Conservation (phyloP, 2,888 invertebrate genomes). For the Dryomyza anilis region DNA sequence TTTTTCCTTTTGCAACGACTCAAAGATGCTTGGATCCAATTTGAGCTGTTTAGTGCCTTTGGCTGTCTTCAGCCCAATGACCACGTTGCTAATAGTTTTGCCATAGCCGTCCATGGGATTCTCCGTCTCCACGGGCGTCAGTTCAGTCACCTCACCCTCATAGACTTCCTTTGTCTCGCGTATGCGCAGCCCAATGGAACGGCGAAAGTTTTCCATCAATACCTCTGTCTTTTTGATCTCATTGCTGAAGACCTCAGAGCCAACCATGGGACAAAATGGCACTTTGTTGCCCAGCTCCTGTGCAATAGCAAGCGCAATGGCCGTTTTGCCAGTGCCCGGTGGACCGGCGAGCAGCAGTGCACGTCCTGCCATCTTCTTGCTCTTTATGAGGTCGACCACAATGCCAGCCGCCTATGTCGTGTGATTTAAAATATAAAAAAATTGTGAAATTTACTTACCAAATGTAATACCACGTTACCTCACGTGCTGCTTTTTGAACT, state of each 20-base stretch:
- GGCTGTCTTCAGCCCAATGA: constrained; percentile 94
- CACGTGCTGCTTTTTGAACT: constrained; percentile 93
- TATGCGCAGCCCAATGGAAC: constrained; percentile 94
- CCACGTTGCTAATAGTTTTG: constrained; percentile 96
- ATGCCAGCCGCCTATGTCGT: constrained; percentile 95
- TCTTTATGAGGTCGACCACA: constrained; percentile 93
- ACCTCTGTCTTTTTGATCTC: constrained; percentile 99
- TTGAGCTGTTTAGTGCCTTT: constrained; percentile 98
- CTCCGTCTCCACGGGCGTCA: constrained; percentile 97
- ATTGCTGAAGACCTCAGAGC: constrained; percentile 93
- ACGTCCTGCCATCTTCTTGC: constrained; percentile 97
- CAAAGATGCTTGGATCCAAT: constrained; percentile 96
- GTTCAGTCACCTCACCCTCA: constrained; percentile 98
- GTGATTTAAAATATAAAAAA: no score
- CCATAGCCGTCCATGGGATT: constrained; percentile 97
- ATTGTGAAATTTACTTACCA: no score
- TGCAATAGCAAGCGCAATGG: constrained; percentile 96
- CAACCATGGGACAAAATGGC: constrained; percentile 92
- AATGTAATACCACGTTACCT: no score
- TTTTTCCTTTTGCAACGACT: constrained; percentile 95
- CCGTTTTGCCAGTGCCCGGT: constrained; percentile 97
- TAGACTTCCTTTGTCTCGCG: constrained; percentile 99
- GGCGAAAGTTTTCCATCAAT: constrained; percentile 97
- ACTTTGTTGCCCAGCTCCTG: constrained; percentile 97
- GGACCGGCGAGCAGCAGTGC: constrained; percentile 94